phyloP scores from a whole-genome alignment of 2,113 vertebrate species.

The Centrocercus urophasianus region DNA sequence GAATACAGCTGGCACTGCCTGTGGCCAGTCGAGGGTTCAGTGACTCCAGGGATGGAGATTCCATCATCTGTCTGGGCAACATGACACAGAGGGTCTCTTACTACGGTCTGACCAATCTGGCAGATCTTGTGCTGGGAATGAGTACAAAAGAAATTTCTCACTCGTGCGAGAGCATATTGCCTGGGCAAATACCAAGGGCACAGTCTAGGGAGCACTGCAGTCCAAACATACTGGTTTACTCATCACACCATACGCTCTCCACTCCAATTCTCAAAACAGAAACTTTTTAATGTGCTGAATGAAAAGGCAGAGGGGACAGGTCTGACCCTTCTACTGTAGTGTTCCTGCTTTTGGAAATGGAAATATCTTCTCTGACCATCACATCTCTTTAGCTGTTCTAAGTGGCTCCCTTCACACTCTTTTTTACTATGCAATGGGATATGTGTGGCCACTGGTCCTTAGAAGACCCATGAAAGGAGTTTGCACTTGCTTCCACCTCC shows the following conservation, averaged over 20 bases:
- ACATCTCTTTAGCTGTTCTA: not conserved
- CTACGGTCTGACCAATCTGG: not conserved
- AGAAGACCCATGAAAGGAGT: not conserved
- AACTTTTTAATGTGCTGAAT: not conserved
- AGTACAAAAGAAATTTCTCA: not conserved
- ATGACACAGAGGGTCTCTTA: not conserved
- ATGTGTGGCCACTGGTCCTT: not conserved
- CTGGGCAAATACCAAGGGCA: not conserved
- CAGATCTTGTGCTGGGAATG: not conserved
- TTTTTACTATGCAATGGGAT: not conserved
- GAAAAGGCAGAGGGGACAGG: not conserved
- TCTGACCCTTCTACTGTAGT: not conserved
- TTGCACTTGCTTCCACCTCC: not conserved
- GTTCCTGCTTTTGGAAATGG: not conserved
- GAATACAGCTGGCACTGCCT: not conserved
- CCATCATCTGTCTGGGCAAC: not conserved
- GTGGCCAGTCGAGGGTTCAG: not conserved
- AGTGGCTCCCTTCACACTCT: not conserved
- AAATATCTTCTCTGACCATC: not conserved
- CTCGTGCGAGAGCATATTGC: not conserved
- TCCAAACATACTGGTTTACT: not conserved
- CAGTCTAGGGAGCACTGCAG: not conserved
- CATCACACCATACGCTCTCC: not conserved
- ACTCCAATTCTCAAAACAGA: not conserved
- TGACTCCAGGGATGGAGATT: not conserved